Percentiles rank a stretch among this genome's conserved stretches.
phyloP scores from a whole-genome alignment of 2,113 vertebrate species.

The Nerophis lumbriciformis region DNA sequence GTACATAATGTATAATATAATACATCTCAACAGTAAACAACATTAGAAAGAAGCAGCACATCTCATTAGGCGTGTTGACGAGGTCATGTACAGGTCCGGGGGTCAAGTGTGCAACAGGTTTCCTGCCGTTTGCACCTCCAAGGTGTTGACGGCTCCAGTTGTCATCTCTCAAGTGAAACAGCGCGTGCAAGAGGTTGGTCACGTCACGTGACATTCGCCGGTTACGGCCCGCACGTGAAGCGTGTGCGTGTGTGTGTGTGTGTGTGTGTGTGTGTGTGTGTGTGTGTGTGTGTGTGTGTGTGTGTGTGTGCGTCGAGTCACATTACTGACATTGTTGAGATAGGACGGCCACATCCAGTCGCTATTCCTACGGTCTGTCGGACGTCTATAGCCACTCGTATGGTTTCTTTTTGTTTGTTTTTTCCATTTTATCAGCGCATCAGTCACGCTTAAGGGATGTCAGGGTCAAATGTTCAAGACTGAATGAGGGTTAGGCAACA shows the following conservation, averaged over 20 bases:
- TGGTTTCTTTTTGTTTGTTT: background rate
- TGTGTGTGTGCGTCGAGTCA: constrained; percentile 20
- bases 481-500: constrained; percentile 40
- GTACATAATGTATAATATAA: no score
- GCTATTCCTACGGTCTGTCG: constrained; percentile 37
- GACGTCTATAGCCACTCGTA: constrained; percentile 38
- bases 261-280: constrained; percentile 24
- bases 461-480: constrained; percentile 62
- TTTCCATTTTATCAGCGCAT: constrained; percentile 42
- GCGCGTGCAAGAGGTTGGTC: constrained; percentile 30
- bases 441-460: constrained; percentile 44
- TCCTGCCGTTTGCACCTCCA: constrained; percentile 57
- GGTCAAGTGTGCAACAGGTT: constrained; percentile 58
- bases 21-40: no score
- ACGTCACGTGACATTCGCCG: constrained; percentile 34
- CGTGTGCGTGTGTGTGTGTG: constrained; percentile 10
- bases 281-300: constrained; percentile 26
- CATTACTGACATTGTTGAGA: constrained; percentile 56
- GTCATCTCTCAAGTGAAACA: constrained; percentile 23
- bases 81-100: constrained; percentile 36
- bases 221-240: constrained; percentile 1
- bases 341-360: constrained; percentile 26
- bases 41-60: background rate
- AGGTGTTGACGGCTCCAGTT: constrained; percentile 57
- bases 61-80: background rate